phyloP scores from a whole-genome alignment of 1,140 invertebrate genomes.

The Panonychus citri region DNA sequence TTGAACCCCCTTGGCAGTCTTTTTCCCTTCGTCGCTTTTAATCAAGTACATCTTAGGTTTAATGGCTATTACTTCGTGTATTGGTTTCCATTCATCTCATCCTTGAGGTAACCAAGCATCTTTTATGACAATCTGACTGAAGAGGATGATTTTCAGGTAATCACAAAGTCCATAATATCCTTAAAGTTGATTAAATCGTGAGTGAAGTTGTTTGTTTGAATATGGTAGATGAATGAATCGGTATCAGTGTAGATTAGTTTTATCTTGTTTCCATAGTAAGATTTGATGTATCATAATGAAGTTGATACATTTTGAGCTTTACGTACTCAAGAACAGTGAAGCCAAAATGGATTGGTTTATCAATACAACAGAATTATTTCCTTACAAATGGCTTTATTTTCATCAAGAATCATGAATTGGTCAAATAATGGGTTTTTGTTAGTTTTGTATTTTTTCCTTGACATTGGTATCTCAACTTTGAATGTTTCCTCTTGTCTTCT shows the following conservation, averaged over 20 bases:
- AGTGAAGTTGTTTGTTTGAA: slow-evolving; percentile 12
- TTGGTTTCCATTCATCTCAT: slow-evolving; percentile 23
- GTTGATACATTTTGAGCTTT: slow-evolving; percentile 17
- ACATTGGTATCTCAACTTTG: slow-evolving; percentile 21
- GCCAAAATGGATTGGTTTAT: slow-evolving; percentile 18
- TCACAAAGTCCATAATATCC: slow-evolving; percentile 9
- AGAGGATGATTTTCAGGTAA: slow-evolving; percentile 13
- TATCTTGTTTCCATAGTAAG: slow-evolving; percentile 10
- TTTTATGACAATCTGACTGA: slow-evolving; percentile 24
- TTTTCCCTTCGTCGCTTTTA: background rate
- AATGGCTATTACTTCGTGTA: slow-evolving; percentile 23
- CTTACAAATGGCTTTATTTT: slow-evolving; percentile 9
- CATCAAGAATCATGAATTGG: slow-evolving; percentile 12
- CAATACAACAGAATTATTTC: slow-evolving; percentile 12
- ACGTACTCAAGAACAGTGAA: slow-evolving; percentile 16
- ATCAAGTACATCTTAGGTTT: slow-evolving; percentile 18
- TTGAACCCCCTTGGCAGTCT: background rate
- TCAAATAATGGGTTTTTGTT: slow-evolving; percentile 21
- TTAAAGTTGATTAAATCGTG: slow-evolving; percentile 10
- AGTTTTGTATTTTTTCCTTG: slow-evolving; percentile 18
- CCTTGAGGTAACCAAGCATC: slow-evolving; percentile 27
- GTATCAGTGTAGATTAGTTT: slow-evolving; percentile 14
- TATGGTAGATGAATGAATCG: slow-evolving; percentile 9
- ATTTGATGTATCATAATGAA: slow-evolving; percentile 18
- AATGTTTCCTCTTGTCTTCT: slow-evolving; percentile 26